Conservation (phyloP, 2,888 invertebrate genomes). For the Chydorus sphaericus region DNA sequence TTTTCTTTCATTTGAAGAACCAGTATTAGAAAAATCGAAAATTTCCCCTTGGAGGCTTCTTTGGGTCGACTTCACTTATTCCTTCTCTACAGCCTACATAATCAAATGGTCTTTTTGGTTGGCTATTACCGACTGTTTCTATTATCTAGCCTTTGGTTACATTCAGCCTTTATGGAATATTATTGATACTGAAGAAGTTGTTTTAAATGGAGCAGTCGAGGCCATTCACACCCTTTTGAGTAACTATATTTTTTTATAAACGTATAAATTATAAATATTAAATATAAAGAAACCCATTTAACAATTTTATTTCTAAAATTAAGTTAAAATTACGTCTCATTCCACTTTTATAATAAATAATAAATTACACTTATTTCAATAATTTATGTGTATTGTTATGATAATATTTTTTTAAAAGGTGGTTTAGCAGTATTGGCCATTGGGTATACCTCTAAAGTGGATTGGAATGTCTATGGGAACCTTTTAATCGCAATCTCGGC, state of each 20-base stretch:
- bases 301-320: too few relatives aligned
- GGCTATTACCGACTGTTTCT: constrained; percentile 55
- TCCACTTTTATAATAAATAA: too few relatives aligned
- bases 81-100: constrained; percentile 43
- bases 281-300: too few relatives aligned
- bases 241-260: too few relatives aligned
- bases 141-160: constrained; percentile 55
- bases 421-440: constrained; percentile 35
- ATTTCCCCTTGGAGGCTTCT: constrained; percentile 32
- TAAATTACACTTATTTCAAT: too few relatives aligned
- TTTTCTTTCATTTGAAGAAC: too few relatives aligned
- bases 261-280: too few relatives aligned
- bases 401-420: constrained; percentile 33
- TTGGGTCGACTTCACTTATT: constrained; percentile 40
- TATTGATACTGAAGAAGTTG: constrained; percentile 31
- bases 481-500: constrained; percentile 34
- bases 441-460: constrained; percentile 34
- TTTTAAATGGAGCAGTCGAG: constrained; percentile 68
- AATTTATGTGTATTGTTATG: too few relatives aligned
- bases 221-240: constrained; percentile 54
- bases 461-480: constrained; percentile 39
- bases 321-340: too few relatives aligned
- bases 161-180: constrained; percentile 70
- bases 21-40: too few relatives aligned
- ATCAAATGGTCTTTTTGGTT: constrained; percentile 65